A percentile compares a stretch with the other conserved stretches of the same genome.
Conservation (phyloP, 2,113 vertebrate species). For the Salvelinus alpinus region DNA sequence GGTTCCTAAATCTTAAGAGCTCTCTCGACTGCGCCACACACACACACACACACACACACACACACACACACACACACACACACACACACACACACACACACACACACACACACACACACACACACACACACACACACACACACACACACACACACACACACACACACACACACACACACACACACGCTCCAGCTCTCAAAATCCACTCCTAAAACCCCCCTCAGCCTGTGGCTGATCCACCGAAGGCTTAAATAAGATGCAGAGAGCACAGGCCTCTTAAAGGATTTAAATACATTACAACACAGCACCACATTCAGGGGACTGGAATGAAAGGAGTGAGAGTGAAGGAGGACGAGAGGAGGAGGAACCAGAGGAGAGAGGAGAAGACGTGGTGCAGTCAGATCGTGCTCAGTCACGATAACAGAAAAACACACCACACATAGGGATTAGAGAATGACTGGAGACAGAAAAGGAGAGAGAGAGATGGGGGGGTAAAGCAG, state of each 20-base stretch:
- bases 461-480: slow-evolving; percentile 1
- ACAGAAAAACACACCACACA: slow-evolving; percentile 4
- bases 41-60: background rate
- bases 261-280: slow-evolving; percentile 7
- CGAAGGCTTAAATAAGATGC: slow-evolving; percentile 23
- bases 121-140: no score
- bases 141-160: no score
- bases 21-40: background rate
- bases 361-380: no score
- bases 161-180: background rate
- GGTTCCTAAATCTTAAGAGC: background rate
- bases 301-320: slow-evolving; percentile 2
- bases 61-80: background rate
- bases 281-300: slow-evolving; percentile 38
- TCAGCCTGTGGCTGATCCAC: slow-evolving; percentile 12
- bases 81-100: background rate
- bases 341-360: background rate
- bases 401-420: slow-evolving; percentile 20
- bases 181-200: background rate
- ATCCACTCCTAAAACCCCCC: slow-evolving; percentile 23
- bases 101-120: no score
- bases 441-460: slow-evolving; percentile 8
- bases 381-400: background rate
- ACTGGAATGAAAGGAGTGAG: background rate
- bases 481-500: background rate